Percentiles rank a stretch among this genome's conserved stretches.
phyloP scores from a whole-genome alignment of 2,797 vertebrate genomes.

The Taeniopygia guttata region DNA sequence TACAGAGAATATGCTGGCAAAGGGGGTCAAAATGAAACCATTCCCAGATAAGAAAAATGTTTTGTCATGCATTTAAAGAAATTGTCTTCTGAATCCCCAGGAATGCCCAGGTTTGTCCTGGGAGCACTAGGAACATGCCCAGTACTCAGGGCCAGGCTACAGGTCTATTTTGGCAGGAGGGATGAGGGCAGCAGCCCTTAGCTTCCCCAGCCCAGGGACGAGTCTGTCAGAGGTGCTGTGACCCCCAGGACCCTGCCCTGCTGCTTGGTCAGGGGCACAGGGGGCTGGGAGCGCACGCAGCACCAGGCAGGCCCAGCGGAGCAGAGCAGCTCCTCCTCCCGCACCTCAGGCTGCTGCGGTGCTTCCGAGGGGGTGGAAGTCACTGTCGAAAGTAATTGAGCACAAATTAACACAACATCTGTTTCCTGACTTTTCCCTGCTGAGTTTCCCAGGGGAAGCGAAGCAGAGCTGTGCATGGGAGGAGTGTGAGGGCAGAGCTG shows the following conservation, averaged over 20 bases:
- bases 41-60: neutral
- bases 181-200: neutral
- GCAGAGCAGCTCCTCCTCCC: neutral
- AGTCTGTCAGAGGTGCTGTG: neutral
- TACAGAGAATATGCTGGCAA: neutral
- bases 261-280: accelerated
- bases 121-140: neutral
- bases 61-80: neutral
- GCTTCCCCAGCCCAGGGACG: accelerated
- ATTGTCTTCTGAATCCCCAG: neutral
- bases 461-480: neutral
- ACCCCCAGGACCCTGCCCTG: neutral
- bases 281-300: neutral
- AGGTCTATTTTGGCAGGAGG: neutral
- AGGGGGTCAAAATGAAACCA: neutral
- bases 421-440: slow-evolving; percentile 76
- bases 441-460: slow-evolving; percentile 62
- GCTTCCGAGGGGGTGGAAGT: slow-evolving; percentile 50
- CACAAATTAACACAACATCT: slow-evolving; percentile 80
- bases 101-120: neutral
- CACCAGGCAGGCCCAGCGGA: neutral
- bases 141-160: neutral
- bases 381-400: slow-evolving; percentile 74
- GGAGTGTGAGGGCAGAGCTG: neutral
- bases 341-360: accelerated